Conservation (phyloP, 2,888 invertebrate species). For the Pristionchus entomophagus region DNA sequence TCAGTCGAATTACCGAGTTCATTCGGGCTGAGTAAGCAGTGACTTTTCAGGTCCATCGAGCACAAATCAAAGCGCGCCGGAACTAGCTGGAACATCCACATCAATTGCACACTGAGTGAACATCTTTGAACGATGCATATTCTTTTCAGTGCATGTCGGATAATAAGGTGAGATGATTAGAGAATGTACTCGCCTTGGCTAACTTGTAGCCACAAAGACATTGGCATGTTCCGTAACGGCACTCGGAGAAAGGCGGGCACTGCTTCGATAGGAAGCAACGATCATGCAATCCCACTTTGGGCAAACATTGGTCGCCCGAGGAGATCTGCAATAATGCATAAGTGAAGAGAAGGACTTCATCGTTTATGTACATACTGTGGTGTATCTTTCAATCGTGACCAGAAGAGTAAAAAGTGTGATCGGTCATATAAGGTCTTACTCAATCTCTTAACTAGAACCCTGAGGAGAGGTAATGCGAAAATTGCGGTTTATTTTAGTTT, state of each 20-base stretch:
- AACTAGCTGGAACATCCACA: not conserved
- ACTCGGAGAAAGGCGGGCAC: constrained; percentile 71
- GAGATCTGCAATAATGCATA: constrained; percentile 31
- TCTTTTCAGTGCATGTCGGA: too few species aligned
- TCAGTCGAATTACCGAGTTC: constrained; percentile 33
- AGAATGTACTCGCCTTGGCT: constrained; percentile 55
- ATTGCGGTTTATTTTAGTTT: too few species aligned
- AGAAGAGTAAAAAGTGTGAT: too few species aligned
- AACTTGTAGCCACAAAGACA: constrained; percentile 72
- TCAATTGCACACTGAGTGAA: not conserved
- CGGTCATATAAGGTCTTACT: too few species aligned
- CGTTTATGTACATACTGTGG: too few species aligned
- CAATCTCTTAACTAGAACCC: too few species aligned
- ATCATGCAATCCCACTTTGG: constrained; percentile 51
- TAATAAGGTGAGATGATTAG: too few species aligned
- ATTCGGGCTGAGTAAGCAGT: not conserved
- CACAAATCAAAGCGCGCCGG: constrained; percentile 2
- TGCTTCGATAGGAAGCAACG: constrained; percentile 70
- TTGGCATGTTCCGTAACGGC: constrained; percentile 74
- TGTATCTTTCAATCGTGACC: too few species aligned
- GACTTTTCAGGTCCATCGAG: not conserved
- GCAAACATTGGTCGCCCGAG: constrained; percentile 58
- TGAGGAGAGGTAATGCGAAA: too few species aligned
- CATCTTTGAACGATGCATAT: too few species aligned
- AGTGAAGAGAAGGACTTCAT: too few species aligned